These are phyloP conservation scores for Steatornis caripensis DNA, from an alignment of 2,113 vertebrate genomes.

Conservation along the genomic window DNA sequence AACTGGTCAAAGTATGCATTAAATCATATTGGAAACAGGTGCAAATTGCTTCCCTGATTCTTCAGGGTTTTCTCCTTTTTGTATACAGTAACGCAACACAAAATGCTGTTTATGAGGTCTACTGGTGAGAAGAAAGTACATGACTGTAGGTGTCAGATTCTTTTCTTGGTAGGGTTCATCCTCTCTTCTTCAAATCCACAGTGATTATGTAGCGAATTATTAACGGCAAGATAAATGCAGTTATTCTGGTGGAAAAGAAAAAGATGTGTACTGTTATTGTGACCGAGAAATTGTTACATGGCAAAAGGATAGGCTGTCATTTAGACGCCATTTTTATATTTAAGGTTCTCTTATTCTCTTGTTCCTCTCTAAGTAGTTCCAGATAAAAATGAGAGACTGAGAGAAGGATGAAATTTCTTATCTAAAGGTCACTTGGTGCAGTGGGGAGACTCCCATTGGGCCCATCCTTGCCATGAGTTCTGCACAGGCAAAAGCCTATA, in stretches of 20 bases:
- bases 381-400: not conserved
- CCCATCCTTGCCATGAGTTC: not conserved
- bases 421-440: not conserved
- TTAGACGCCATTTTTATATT: slow-evolving; percentile 7
- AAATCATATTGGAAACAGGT: not conserved
- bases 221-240: slow-evolving; percentile 28
- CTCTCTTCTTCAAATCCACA: slow-evolving; percentile 21
- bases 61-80: not conserved
- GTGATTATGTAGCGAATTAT: slow-evolving; percentile 34
- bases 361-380: not conserved
- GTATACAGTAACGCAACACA: not conserved
- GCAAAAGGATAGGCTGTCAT: slow-evolving; percentile 12
- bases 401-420: not conserved
- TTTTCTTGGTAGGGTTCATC: slow-evolving; percentile 35
- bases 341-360: not conserved
- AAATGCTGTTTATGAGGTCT: slow-evolving; percentile 14
- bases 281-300: slow-evolving; percentile 21
- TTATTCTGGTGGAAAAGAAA: slow-evolving; percentile 25
- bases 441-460: not conserved
- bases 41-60: not conserved
- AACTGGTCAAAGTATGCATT: not conserved
- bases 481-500: not conserved
- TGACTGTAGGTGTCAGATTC: not conserved
- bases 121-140: slow-evolving; percentile 1
- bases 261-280: not conserved